Percentiles rank a stretch among this genome's conserved stretches.
phyloP scores from a whole-genome alignment of 2,113 vertebrate species.

The Brachyhypopomus gauderio region DNA sequence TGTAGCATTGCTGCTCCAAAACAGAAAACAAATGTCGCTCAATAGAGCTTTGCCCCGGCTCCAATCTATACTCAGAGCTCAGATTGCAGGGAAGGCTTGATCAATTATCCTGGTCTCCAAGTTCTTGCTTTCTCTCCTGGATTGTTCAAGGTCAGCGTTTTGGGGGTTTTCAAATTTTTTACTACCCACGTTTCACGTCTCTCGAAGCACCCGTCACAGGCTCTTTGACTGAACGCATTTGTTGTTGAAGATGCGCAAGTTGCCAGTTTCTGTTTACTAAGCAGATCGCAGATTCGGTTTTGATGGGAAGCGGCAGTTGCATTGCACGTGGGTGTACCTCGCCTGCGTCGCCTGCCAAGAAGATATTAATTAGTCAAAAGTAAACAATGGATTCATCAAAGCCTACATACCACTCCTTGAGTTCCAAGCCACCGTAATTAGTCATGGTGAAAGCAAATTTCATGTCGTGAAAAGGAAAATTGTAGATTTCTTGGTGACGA shows the following conservation, averaged over 20 bases:
- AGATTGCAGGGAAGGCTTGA: background rate
- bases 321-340: background rate
- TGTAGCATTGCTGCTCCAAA: background rate
- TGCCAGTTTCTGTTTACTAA: constrained; percentile 15
- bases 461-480: background rate
- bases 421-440: background rate
- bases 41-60: background rate
- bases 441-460: background rate
- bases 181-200: background rate
- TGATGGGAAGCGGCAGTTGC: background rate
- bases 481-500: background rate
- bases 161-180: background rate
- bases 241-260: background rate
- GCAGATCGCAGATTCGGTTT: background rate
- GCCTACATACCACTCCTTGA: background rate
- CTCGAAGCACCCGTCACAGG: background rate
- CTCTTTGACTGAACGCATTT: background rate
- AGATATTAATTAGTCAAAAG: constrained; percentile 49
- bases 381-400: constrained; percentile 3
- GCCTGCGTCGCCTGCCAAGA: background rate
- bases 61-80: background rate
- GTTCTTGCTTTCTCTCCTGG: constrained; percentile 1
- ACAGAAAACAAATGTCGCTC: background rate
- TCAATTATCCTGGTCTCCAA: background rate
- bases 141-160: background rate